Conservation (phyloP, 2,113 vertebrate genomes). For the Elgaria multicarinata region DNA sequence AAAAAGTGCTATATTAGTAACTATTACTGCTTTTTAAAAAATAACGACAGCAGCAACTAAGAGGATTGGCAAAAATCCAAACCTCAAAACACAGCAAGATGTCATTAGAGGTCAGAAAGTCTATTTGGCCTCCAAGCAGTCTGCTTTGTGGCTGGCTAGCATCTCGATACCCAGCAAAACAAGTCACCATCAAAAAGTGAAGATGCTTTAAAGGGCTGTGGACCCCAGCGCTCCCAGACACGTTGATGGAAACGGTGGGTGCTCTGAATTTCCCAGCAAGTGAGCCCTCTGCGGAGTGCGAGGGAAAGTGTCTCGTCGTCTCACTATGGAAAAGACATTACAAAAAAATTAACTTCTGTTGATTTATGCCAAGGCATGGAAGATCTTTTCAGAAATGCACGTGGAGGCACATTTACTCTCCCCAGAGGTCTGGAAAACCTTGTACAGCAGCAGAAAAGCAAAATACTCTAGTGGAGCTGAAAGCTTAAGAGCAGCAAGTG, state of each 20-base stretch:
- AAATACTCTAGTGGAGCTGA: conserved; percentile 18
- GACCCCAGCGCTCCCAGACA: neutral
- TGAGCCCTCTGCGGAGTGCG: fast-evolving
- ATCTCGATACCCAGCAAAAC: conserved; percentile 26
- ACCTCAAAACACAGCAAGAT: conserved; percentile 27
- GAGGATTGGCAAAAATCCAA: conserved; percentile 43
- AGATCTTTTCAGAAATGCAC: conserved; percentile 66
- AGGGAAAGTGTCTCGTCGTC: neutral
- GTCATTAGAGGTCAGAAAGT: conserved; percentile 36
- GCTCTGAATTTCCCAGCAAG: neutral
- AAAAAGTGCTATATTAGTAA: conserved; percentile 30
- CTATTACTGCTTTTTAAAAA: conserved; percentile 20
- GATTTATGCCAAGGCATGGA: conserved; percentile 63
- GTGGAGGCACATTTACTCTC: conserved; percentile 65
- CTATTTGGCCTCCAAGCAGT: conserved; percentile 41
- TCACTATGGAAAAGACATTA: conserved; percentile 48
- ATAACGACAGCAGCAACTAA: neutral
- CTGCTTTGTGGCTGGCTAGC: conserved; percentile 43
- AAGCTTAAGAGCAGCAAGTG: conserved; percentile 42
- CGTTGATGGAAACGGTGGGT: neutral
- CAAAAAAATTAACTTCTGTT: conserved; percentile 51
- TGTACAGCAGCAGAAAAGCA: conserved; percentile 55
- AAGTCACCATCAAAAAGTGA: conserved; percentile 27
- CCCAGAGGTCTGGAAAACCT: conserved; percentile 59
- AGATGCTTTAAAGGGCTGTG: neutral